Base-by-base conservation (phyloP, 2,888 invertebrate genomes). In the Eueremaeus valkanovi region DNA sequence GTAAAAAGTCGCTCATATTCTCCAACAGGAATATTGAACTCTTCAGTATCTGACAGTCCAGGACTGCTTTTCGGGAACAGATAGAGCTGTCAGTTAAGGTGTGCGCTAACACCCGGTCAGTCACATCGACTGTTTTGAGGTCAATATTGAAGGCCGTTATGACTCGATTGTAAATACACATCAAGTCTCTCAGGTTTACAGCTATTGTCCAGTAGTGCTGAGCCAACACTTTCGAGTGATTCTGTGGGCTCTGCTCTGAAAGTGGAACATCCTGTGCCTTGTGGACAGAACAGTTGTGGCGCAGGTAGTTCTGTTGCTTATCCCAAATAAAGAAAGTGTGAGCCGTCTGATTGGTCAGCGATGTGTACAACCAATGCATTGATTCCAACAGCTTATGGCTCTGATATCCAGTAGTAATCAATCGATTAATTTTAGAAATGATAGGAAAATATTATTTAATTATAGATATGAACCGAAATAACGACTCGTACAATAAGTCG, bases 331-430 rank as follows among this genome's bases (percentile, higher is more conserved):
- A 77, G 42, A 75, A 77, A 2, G 77, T 66, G 31, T 78, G 78
- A 6, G 78, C 78, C 9, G 78, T 78, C 73, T 78, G 78, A 49
- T 78, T 78, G 18, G 78, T 68, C 42, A 78, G 31, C 8, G 78
- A 78, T 9, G 75, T 76, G 63, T 78, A 78, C 42, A 77, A 75
- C 29, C 61, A 27, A n/a, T 73, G 73, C 40, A 78, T 72, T 5
- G 76, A 73, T 21, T 75, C 76, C 6, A 75, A 13, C 2, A 75
- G 73, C 6, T 31, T 13, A 18, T 63, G 42, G 24, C 73, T 72
- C 78, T 78, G 42, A 1, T n/a, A n/a, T n/a, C n/a, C n/a, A n/a
- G n/a, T n/a, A 3, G 18, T 45, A 45, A 45, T 8, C 2, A 11
- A 45, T 45, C 11, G 6, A 45, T 45, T 45, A 45, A 45, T 45